Percentiles rank a stretch among this genome's conserved stretches.
phyloP scores from a whole-genome alignment of 2,888 invertebrate species.

The Eristalis arbustorum region DNA sequence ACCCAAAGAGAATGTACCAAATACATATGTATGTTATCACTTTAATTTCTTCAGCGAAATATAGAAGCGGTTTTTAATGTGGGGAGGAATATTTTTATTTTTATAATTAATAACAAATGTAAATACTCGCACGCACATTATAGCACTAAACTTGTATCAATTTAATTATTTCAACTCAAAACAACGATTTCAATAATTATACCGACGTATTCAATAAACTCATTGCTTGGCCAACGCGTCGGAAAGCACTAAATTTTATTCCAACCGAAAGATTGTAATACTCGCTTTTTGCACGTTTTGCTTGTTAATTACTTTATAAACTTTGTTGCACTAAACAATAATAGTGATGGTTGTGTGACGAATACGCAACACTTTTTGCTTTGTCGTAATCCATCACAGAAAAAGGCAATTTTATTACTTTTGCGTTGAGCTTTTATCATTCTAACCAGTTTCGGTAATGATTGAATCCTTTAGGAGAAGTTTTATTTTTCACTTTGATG shows the following conservation, averaged over 20 bases:
- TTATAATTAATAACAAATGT: slow-evolving; percentile 1
- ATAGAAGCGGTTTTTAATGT: not conserved
- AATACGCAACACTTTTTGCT: slow-evolving; percentile 21
- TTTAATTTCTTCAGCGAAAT: slow-evolving; percentile 26
- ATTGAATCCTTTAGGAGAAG: too few relatives aligned
- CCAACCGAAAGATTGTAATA: slow-evolving; percentile 27
- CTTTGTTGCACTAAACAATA: not conserved
- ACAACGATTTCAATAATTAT: not conserved
- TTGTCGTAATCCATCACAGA: not conserved
- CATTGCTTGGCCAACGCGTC: slow-evolving; percentile 42
- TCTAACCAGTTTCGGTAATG: not conserved
- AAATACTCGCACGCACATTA: slow-evolving; percentile 32
- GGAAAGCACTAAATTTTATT: slow-evolving; percentile 31
- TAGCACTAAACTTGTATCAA: slow-evolving; percentile 9
- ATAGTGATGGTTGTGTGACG: not conserved
- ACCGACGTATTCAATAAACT: not conserved
- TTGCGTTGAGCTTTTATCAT: not conserved
- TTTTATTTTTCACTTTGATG: not conserved
- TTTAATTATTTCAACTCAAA: slow-evolving; percentile 45
- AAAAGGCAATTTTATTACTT: not conserved
- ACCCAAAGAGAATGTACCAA: slow-evolving; percentile 23
- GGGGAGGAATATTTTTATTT: not conserved
- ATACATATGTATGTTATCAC: slow-evolving; percentile 10
- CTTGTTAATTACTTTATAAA: not conserved
- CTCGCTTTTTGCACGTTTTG: slow-evolving; percentile 38